Conservation (phyloP, 2,888 invertebrate species). For the Petrolisthes manimaculis region DNA sequence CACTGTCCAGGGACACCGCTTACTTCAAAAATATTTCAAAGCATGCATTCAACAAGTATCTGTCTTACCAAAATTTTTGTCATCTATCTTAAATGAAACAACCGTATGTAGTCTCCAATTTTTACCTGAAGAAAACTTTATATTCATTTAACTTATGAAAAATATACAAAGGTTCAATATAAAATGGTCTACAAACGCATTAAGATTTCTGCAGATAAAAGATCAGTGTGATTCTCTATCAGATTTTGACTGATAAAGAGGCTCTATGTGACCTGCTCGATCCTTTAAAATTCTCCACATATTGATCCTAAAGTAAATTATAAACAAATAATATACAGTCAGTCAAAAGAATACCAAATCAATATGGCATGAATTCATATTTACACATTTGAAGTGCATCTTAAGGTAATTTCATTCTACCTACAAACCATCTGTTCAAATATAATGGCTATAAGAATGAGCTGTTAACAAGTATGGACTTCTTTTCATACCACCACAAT, state of each 20-base stretch:
- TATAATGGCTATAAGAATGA: too few relatives aligned
- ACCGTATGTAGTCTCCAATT: constrained; percentile 50
- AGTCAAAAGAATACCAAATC: not conserved
- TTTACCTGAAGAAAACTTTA: constrained; percentile 62
- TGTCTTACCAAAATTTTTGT: constrained; percentile 64
- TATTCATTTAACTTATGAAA: constrained; percentile 44
- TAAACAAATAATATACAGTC: not conserved
- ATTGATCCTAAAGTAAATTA: not conserved
- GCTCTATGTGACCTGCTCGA: not conserved
- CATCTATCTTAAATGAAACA: constrained; percentile 61
- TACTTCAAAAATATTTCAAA: constrained; percentile 57
- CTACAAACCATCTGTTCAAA: too few relatives aligned
- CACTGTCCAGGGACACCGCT: constrained; percentile 64
- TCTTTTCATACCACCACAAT: too few relatives aligned
- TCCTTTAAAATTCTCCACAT: not conserved
- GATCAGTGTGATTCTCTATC: not conserved
- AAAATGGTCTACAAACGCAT: constrained; percentile 2
- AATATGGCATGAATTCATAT: too few relatives aligned
- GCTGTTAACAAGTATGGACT: too few relatives aligned
- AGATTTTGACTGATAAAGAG: not conserved
- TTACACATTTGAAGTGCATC: too few relatives aligned
- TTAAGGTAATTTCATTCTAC: too few relatives aligned
- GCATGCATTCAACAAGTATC: constrained; percentile 62
- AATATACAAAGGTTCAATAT: constrained; percentile 26
- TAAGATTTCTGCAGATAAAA: constrained; percentile 4